Evolutionary conservation across 2,888 invertebrate genomes (phyloP).

Genomic region (Campoletis raptor): DNA sequence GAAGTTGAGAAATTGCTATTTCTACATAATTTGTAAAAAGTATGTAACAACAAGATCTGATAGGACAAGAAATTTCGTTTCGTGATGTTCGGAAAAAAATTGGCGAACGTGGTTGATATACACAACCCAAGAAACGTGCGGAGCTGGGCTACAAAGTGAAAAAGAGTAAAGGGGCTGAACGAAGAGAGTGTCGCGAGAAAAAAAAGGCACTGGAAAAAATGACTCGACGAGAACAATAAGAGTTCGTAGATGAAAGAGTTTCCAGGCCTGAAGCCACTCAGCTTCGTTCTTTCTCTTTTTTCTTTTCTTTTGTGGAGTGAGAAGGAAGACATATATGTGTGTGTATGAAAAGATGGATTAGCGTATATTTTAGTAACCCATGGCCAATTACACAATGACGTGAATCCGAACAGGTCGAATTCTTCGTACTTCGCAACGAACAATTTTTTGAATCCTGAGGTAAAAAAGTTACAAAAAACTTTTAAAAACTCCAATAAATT

Average conservation of each 20-base stretch:
- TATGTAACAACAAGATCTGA: slow-evolving; percentile 74
- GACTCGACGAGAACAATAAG: slow-evolving; percentile 70
- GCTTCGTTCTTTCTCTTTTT: slow-evolving; percentile 73
- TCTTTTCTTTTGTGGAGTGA: neutral
- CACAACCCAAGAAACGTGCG: neutral
- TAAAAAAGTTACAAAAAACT: neutral
- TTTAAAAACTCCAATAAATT: neutral
- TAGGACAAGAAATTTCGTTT: slow-evolving; percentile 73
- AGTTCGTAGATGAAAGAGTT: slow-evolving; percentile 80
- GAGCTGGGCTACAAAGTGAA: neutral
- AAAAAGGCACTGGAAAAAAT: slow-evolving; percentile 68
- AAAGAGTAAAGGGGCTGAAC: slow-evolving; percentile 30
- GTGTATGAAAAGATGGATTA: neutral
- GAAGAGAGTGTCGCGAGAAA: slow-evolving; percentile 61
- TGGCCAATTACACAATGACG: slow-evolving; percentile 61
- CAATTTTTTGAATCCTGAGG: neutral
- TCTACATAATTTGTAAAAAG: neutral
- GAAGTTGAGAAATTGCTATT: neutral
- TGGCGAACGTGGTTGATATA: slow-evolving; percentile 57
- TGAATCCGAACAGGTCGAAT: slow-evolving; percentile 34
- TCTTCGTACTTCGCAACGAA: slow-evolving; percentile 17
- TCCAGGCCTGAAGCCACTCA: slow-evolving; percentile 75
- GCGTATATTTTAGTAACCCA: slow-evolving; percentile 9
- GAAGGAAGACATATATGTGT: neutral
- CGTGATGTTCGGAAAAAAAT: slow-evolving; percentile 47